phyloP scores from a whole-genome alignment of 2,888 invertebrate species.

The Scaptodrosophila latifasciaeformis region DNA sequence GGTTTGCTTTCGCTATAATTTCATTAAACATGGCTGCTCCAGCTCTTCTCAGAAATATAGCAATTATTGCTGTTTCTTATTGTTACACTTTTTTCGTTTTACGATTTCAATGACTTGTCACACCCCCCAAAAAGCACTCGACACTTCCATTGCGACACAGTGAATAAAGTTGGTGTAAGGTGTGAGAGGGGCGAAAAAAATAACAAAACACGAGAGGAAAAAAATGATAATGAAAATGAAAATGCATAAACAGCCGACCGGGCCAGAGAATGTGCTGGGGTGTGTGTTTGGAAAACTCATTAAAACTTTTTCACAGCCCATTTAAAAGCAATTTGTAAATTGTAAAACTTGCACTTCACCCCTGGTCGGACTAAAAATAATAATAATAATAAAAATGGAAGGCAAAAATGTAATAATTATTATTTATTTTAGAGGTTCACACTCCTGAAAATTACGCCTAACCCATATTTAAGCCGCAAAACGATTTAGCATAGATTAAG shows the following conservation, averaged over 20 bases:
- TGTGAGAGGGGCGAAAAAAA: constrained; percentile 11
- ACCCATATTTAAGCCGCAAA: background rate
- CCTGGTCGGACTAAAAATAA: too few species aligned
- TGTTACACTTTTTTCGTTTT: constrained; percentile 1
- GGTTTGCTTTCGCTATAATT: constrained; percentile 59
- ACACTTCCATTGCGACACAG: constrained; percentile 13
- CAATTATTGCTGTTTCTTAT: constrained; percentile 39
- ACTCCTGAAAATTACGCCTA: background rate
- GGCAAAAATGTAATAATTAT: constrained; percentile 45
- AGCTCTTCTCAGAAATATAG: constrained; percentile 5
- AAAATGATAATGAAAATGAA: constrained; percentile 56
- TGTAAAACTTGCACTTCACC: constrained; percentile 45
- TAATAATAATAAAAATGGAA: too few species aligned
- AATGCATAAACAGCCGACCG: constrained; percentile 40
- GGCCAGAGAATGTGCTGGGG: constrained; percentile 29
- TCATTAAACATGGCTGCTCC: constrained; percentile 42
- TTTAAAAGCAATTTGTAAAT: constrained; percentile 75
- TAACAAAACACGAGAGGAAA: constrained; percentile 35
- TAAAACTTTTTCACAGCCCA: constrained; percentile 75
- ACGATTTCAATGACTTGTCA: constrained; percentile 9
- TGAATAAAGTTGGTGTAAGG: constrained; percentile 25
- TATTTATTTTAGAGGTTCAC: constrained; percentile 32
- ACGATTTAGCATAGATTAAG: constrained; percentile 5
- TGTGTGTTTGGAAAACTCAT: constrained; percentile 71
- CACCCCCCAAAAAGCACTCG: constrained; percentile 15